phyloP scores from a whole-genome alignment of 2,888 invertebrate genomes.

The Crioceris asparagi region DNA sequence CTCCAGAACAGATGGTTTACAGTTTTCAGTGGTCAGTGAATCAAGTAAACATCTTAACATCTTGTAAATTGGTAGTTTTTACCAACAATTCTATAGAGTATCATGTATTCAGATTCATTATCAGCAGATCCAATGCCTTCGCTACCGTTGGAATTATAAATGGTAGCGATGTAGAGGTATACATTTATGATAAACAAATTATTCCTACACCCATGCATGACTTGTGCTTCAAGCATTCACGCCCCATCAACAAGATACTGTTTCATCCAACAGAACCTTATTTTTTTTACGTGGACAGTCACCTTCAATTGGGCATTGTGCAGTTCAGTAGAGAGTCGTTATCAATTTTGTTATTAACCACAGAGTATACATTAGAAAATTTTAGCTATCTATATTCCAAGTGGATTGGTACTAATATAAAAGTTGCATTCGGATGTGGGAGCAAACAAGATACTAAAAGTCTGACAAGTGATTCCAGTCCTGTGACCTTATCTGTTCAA shows the following conservation, averaged over 20 bases:
- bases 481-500: too few relatives aligned
- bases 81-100: constrained; percentile 14
- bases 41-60: constrained; percentile 12
- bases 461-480: too few relatives aligned
- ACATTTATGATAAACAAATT: constrained; percentile 60
- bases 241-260: constrained; percentile 47
- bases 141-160: constrained; percentile 64
- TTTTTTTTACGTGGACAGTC: too few relatives aligned
- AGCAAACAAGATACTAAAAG: too few relatives aligned
- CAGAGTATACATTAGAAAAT: too few relatives aligned
- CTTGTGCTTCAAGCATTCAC: constrained; percentile 43
- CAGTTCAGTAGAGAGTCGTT: too few relatives aligned
- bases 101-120: constrained; percentile 13
- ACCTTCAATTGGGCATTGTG: too few relatives aligned
- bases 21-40: constrained; percentile 16
- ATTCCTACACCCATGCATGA: constrained; percentile 80
- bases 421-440: too few relatives aligned
- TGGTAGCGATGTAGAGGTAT: constrained; percentile 58
- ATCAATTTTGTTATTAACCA: too few relatives aligned
- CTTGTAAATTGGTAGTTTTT: constrained; percentile 16
- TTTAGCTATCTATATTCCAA: too few relatives aligned
- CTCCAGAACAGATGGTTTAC: constrained; percentile 10
- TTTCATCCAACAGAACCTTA: constrained; percentile 51
- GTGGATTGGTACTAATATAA: too few relatives aligned
- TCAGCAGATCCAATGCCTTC: constrained; percentile 10